phyloP scores from a whole-genome alignment of 1,140 invertebrate species.

The Pemphigus obesinymphae region DNA sequence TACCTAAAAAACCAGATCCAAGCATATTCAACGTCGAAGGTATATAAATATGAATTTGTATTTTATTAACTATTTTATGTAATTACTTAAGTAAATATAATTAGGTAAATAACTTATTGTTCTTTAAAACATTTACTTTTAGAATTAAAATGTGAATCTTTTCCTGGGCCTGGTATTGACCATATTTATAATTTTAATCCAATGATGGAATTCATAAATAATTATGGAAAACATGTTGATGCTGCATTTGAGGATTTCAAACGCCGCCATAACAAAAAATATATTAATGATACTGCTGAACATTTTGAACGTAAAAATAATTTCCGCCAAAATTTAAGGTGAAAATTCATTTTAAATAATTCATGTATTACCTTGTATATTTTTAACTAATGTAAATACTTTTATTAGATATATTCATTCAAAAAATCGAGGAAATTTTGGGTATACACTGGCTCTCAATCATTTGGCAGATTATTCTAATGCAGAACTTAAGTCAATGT shows the following conservation, averaged over 20 bases:
- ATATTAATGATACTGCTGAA: conserved; percentile 58
- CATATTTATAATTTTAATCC: conserved; percentile 84
- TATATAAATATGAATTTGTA: too few species aligned
- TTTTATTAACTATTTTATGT: not conserved
- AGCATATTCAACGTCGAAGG: conserved; percentile 65
- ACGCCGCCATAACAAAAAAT: conserved; percentile 66
- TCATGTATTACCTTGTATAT: not conserved
- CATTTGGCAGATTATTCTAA: conserved; percentile 81
- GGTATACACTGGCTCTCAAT: conserved; percentile 75
- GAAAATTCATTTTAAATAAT: conserved; percentile 28
- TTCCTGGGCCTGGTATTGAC: conserved; percentile 78
- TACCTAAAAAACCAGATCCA: conserved; percentile 61
- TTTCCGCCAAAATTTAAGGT: conserved; percentile 85
- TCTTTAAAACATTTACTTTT: not conserved
- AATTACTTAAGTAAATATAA: not conserved
- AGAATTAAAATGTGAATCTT: conserved; percentile 66
- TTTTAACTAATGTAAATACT: not conserved
- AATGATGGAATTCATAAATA: conserved; percentile 83
- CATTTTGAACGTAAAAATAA: conserved; percentile 67
- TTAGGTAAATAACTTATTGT: not conserved
- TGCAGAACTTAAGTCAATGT: conserved; percentile 70
- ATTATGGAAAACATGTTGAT: conserved; percentile 67
- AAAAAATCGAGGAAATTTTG: conserved; percentile 70
- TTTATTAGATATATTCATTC: conserved; percentile 73
- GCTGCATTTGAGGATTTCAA: conserved; percentile 75